Base-by-base conservation (phyloP, 2,888 invertebrate species). In the Omphaloscelis lunosa region DNA sequence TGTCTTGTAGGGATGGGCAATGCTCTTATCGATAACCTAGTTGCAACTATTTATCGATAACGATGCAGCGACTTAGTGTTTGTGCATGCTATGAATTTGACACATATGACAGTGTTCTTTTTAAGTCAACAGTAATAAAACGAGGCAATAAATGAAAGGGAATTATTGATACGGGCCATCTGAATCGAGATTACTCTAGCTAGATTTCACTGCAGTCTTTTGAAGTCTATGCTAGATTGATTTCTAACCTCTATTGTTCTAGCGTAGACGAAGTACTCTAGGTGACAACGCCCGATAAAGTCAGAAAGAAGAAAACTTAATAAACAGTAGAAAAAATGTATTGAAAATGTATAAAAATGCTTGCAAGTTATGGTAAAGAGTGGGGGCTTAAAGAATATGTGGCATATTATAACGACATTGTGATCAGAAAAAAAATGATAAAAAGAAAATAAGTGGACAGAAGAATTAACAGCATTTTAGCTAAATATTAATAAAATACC, bases 401-500 rank as follows among this genome's bases (percentile, higher is more conserved):
- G 29, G 48, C 66, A 23, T 29, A 23, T 27, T 66, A 48, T 23
- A 29, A 29, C 66, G 23, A 23, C 0, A 15, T 67, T 51, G 29
- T 15, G 29, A 15, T 66, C 29, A 29, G 9, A 15, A 23, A 29
- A 23, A 15, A 67, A 23, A 29, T 34, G 8, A 51, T 23, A 23
- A 29, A 48, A 48, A 75, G 7, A 9, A 39, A n/a, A 17, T 1
- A 68, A 20, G 7, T 11, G 17, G 29, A 17, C 27, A 20, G 39
- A 63, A 69, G 6, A 77, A n/a, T 68, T 29, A 12, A 72, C n/a
- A 72, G 62, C 29, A 23, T 56, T 76, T 77, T 48, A 48, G 12
- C 17, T 17, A 29, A 48, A 48, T 69, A 1, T 23, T 70, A 39
- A 62, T 41, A 63, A 51, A 34, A 20, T 15, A 53, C 6, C 41